Evolutionary conservation across 2,113 vertebrate species (phyloP), one percentile per base, ranked within the genome.

Genomic region (Antigone vipio): DNA sequence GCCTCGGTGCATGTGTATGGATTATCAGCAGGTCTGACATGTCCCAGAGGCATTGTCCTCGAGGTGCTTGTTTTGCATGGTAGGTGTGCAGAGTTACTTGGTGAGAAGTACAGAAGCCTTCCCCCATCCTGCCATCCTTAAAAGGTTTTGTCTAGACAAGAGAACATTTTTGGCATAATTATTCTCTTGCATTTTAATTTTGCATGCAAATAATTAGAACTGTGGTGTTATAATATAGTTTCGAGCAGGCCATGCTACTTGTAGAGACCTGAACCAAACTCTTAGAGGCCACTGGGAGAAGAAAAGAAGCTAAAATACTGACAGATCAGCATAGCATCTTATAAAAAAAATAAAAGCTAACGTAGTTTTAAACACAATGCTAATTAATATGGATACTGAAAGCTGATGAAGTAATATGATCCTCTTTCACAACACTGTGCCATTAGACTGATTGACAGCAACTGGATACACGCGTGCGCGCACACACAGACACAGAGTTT

Each of bases 111-210:
- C 24, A 88, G 74, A 78, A 89, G 15, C 35, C 42, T 88, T 89
- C 38, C 27, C 6, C 10, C 24, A 72, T 76, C 58, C 35, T 82
- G 19, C 80, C 44, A 85, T 82, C 26, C 53, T 75, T 79, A 44
- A 76, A 85, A 93, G 56, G 53, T 64, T 96, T 94, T 93, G 95
- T 91, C 95, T 93, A 94, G 95, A 95, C 93, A 92, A 85, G 74
- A 85, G 77, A 93, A 89, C 16, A 62, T 73, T 95, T 95, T 82
- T 78, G 44, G 49, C 71, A 58, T 69, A 85, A 88, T 94, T 89
- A 71, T 73, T 62, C 77, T 69, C 58, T 82, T 96, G 78, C 77
- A 91, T 94, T 94, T 93, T 94, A 88, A 88, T 95, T 95, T 94
- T 79, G 17, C 77, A 88, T 92, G 95, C 58, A 95, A 91, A 95